phyloP scores from a whole-genome alignment of 2,113 vertebrate genomes.

The Burhinus bistriatus region DNA sequence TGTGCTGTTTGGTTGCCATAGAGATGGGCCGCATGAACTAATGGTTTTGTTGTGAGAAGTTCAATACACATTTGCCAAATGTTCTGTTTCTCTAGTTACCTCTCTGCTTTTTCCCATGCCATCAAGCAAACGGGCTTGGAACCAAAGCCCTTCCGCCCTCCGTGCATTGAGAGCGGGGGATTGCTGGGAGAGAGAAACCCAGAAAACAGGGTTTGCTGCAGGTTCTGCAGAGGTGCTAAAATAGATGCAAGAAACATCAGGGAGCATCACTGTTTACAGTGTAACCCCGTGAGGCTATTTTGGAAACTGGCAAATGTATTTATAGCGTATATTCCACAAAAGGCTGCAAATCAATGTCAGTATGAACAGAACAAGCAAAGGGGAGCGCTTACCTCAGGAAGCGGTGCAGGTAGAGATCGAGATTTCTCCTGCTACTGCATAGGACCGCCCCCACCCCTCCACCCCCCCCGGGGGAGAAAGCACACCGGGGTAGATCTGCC shows the following conservation, averaged over 20 bases:
- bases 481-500: rapidly evolving
- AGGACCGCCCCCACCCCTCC: neutral
- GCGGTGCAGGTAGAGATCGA: rapidly evolving
- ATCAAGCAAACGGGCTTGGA: neutral
- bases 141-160: neutral
- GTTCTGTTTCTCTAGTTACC: neutral
- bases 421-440: neutral
- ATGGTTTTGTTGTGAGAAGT: constrained; percentile 62
- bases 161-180: neutral
- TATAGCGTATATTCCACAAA: neutral
- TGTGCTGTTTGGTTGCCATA: constrained; percentile 66
- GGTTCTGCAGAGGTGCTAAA: neutral
- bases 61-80: constrained; percentile 12
- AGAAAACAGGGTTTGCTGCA: neutral
- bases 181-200: neutral
- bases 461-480: neutral
- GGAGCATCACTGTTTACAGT: neutral
- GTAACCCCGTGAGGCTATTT: neutral
- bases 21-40: constrained; percentile 39
- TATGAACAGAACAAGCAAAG: neutral
- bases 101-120: neutral
- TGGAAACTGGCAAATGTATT: neutral
- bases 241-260: neutral
- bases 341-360: neutral
- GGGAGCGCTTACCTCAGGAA: neutral